phyloP scores from a whole-genome alignment of 2,888 invertebrate genomes.

The Napeogenes sylphis region DNA sequence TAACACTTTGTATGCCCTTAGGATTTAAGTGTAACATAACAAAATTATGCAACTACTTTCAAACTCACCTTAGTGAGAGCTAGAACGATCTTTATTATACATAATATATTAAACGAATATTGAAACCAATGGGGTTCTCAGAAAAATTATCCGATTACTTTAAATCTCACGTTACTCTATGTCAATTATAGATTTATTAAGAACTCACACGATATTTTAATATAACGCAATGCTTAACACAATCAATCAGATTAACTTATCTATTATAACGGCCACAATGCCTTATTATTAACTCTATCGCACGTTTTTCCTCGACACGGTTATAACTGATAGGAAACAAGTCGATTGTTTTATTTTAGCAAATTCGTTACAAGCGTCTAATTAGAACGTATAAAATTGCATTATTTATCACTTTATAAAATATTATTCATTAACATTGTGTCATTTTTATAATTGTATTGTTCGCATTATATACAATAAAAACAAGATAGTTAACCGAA shows the following conservation, averaged over 20 bases:
- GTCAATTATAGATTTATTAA: not conserved
- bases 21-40: not conserved
- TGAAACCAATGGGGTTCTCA: too few relatives aligned
- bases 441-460: too few relatives aligned
- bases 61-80: not conserved
- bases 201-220: conserved; percentile 11
- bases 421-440: too few relatives aligned
- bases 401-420: too few relatives aligned
- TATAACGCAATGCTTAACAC: conserved; percentile 16
- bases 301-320: conserved; percentile 74
- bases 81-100: not conserved
- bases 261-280: conserved; percentile 49
- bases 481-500: too few relatives aligned
- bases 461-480: too few relatives aligned
- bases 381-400: not conserved
- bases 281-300: conserved; percentile 67
- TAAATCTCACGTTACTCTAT: too few relatives aligned
- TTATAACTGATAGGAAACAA: conserved; percentile 60
- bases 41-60: not conserved
- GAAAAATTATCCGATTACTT: too few relatives aligned
- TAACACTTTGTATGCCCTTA: not conserved
- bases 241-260: conserved; percentile 19
- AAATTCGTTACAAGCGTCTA: conserved; percentile 14
- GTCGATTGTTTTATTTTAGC: conserved; percentile 47
- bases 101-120: too few relatives aligned